phyloP scores from a whole-genome alignment of 2,113 vertebrate species.

The Anas platyrhynchos region DNA sequence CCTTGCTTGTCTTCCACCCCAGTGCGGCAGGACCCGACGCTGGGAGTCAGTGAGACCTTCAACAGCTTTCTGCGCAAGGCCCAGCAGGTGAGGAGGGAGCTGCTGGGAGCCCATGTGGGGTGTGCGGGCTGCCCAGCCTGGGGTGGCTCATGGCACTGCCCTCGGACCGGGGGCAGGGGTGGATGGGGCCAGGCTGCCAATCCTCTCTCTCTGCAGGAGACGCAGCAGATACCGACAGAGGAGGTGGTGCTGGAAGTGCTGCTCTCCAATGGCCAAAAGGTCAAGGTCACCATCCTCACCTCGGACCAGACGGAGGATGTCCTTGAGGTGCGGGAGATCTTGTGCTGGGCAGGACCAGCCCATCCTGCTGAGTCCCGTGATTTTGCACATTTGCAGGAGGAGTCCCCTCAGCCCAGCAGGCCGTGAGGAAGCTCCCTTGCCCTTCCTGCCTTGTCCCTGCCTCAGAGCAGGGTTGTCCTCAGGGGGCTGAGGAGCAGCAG shows the following conservation, averaged over 20 bases:
- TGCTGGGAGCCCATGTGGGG: rapidly evolving
- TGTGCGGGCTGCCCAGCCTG: rapidly evolving
- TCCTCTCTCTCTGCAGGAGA: slow-evolving; percentile 82
- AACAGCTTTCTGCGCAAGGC: slow-evolving; percentile 97
- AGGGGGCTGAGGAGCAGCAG: not conserved
- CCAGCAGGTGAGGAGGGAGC: slow-evolving; percentile 86
- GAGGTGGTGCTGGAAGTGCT: slow-evolving; percentile 92
- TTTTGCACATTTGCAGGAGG: rapidly evolving
- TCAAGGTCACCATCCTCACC: slow-evolving; percentile 90
- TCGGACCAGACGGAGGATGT: slow-evolving; percentile 98
- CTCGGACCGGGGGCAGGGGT: rapidly evolving
- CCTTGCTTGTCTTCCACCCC: not conserved
- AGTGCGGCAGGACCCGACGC: slow-evolving; percentile 94
- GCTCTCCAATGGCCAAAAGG: slow-evolving; percentile 93
- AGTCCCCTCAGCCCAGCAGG: not conserved
- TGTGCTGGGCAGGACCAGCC: not conserved
- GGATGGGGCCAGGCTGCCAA: not conserved
- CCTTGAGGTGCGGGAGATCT: slow-evolving; percentile 84
- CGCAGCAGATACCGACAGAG: slow-evolving; percentile 96
- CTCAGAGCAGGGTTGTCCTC: not conserved
- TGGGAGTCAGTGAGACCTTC: slow-evolving; percentile 93
- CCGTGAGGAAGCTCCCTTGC: not conserved
- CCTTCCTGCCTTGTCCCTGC: not conserved
- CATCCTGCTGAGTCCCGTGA: not conserved
- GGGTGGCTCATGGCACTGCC: not conserved